Base-by-base conservation (phyloP, 2,888 invertebrate species). In the Drosophila quinaria region DNA sequence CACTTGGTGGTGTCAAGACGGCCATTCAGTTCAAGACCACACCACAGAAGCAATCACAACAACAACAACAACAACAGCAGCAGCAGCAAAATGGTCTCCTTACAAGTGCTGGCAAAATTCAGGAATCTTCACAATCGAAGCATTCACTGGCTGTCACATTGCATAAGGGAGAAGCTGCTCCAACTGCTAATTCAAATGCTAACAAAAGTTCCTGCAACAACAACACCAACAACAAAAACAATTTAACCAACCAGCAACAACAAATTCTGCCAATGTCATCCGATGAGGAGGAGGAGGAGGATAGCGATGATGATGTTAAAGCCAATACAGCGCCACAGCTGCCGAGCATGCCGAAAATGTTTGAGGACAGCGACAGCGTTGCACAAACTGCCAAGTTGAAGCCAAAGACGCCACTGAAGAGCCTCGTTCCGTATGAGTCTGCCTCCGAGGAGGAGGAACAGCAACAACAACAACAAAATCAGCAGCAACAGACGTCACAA, bases 361-460 rank as follows among this genome's bases (percentile, higher is more conserved):
- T 81, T 59, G 82, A 64, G 15, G 80, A 82, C n/a, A 61, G 56
- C 60, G 52, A 61, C 0, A 59, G 37, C 22, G 69, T 66, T 42
- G 65, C 65, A 9, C 78, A 59, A 60, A 74, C 76, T 78, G 76
- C 76, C 69, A 77, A 78, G 74, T 69, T 78, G 66, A 77, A 78
- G 76, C 85, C 83, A 79, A 81, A 84, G 71, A 61, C 83, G 70
- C 81, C 85, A 31, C 70, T 88, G 1, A 92, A 91, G 70, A 92
- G 92, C 66, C 92, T 95, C 60, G 95, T 95, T 63, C 95, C 95
- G 22, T 95, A 95, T 80, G 95, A 94, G 81, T 94, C 94, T 0
- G 94, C 94, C 83, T 94, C 94, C 0, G 94, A 91, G 35, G 92
- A 92, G 65, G 86, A 87, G 42, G 87, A 84, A 29, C 47, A 56